Evolutionary conservation across 2,888 invertebrate species (phyloP).

Genomic region (Perdita meconis): DNA sequence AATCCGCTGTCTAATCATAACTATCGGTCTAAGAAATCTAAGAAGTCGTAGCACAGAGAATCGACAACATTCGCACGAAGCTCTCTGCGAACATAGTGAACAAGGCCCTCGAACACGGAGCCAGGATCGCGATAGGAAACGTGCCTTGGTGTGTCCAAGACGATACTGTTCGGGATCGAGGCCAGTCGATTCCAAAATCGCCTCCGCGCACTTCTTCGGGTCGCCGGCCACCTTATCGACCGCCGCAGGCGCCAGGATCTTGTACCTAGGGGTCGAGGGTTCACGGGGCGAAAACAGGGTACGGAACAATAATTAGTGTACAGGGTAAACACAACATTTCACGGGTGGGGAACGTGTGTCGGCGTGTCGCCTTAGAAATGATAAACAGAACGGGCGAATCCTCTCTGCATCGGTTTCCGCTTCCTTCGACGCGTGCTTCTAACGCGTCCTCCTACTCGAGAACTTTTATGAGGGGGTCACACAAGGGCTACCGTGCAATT

Average conservation of each 20-base stretch:
- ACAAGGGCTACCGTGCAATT: constrained; percentile 13
- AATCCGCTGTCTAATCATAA: too few species aligned
- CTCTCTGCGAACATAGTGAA: constrained; percentile 21
- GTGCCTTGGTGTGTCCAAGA: constrained; percentile 99
- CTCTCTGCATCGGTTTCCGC: constrained; percentile 25
- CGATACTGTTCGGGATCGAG: constrained; percentile 97
- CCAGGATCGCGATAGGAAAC: constrained; percentile 82
- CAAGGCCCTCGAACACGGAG: constrained; percentile 12
- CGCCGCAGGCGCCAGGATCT: constrained; percentile 98
- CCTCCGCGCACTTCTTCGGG: constrained; percentile 92
- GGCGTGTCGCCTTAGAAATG: background rate
- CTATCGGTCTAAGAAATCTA: too few species aligned
- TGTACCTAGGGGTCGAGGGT: constrained; percentile 90
- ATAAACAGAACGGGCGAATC: constrained; percentile 4
- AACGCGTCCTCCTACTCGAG: background rate
- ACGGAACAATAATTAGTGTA: constrained; percentile 42
- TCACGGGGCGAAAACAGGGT: constrained; percentile 45
- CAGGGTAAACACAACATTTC: constrained; percentile 6
- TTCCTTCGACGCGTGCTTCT: background rate
- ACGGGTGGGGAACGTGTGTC: background rate
- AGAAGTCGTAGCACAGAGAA: background rate
- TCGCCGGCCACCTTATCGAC: constrained; percentile 89
- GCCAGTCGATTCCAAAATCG: constrained; percentile 92
- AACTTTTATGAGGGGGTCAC: constrained; percentile 16
- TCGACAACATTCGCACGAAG: constrained; percentile 5